These are phyloP conservation scores for Danaus chrysippus DNA, from an alignment of 2,888 invertebrate genomes.

Conservation along the genomic window DNA sequence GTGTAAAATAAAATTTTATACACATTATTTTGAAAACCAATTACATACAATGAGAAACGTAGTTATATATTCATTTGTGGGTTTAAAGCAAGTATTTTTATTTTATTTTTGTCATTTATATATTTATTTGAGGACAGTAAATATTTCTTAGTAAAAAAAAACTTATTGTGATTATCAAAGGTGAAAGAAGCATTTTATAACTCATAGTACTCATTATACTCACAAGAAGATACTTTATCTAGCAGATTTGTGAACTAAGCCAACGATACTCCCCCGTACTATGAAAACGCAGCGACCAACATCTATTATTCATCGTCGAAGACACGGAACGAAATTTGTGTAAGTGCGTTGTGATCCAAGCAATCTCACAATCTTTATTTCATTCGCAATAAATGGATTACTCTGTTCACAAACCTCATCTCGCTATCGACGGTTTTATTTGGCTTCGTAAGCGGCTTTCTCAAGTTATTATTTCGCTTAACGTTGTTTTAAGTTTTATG, in stretches of 20 bases:
- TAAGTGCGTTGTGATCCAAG: slow-evolving; percentile 75
- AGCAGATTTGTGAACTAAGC: slow-evolving; percentile 11
- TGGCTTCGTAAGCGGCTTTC: slow-evolving; percentile 42
- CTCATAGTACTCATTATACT: too few species aligned
- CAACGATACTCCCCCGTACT: slow-evolving; percentile 14
- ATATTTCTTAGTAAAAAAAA: too few species aligned
- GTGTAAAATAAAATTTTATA: too few species aligned
- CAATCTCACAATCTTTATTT: slow-evolving; percentile 74
- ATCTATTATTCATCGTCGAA: slow-evolving; percentile 75
- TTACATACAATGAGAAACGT: too few species aligned
- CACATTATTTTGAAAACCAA: too few species aligned
- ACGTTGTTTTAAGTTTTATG: slow-evolving; percentile 3
- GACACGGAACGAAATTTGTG: slow-evolving; percentile 75
- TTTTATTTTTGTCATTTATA: too few species aligned
- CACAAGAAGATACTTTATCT: background rate
- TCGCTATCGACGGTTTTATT: slow-evolving; percentile 56
- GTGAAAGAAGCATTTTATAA: too few species aligned
- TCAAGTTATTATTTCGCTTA: slow-evolving; percentile 30
- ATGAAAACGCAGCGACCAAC: slow-evolving; percentile 40
- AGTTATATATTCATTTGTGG: too few species aligned
- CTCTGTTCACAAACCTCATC: slow-evolving; percentile 61
- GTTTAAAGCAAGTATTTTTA: too few species aligned
- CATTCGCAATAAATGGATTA: slow-evolving; percentile 73
- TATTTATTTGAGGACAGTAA: too few species aligned
- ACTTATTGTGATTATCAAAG: too few species aligned